A percentile compares a stretch with the other conserved stretches of the same genome.
These are phyloP conservation scores for Prosapia bicincta DNA, from an alignment of 2,888 invertebrate species.

Conservation along the genomic window DNA sequence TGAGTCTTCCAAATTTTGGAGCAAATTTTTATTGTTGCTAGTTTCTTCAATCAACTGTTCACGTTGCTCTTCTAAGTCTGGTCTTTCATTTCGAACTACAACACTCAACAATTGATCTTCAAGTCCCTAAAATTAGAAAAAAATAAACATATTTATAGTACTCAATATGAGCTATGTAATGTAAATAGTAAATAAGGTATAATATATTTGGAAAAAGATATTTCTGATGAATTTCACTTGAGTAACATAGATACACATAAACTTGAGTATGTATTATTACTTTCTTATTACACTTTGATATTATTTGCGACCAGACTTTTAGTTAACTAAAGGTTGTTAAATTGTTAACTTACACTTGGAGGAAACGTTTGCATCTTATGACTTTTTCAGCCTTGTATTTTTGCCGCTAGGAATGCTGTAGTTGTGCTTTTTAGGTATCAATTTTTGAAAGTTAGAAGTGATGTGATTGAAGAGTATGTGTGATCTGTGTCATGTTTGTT, in stretches of 20 bases:
- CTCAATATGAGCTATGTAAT: too few relatives aligned
- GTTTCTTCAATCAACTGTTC: constrained; percentile 80
- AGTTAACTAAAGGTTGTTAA: too few relatives aligned
- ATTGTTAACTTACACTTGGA: too few relatives aligned
- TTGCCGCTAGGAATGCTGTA: too few relatives aligned
- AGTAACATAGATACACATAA: background rate
- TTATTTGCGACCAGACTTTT: too few relatives aligned
- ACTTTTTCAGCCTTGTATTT: too few relatives aligned
- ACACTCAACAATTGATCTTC: constrained; percentile 90
- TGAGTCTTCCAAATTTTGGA: constrained; percentile 82
- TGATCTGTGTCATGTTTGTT: too few relatives aligned
- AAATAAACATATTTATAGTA: constrained; percentile 9
- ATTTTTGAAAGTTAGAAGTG: too few relatives aligned
- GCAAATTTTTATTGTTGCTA: constrained; percentile 77
- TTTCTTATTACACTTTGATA: too few relatives aligned
- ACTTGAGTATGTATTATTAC: background rate
- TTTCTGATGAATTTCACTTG: background rate
- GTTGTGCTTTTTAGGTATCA: too few relatives aligned
- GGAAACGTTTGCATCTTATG: too few relatives aligned
- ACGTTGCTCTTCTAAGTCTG: constrained; percentile 84
- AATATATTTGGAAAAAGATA: background rate
- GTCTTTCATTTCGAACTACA: constrained; percentile 80
- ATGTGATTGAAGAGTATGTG: too few relatives aligned
- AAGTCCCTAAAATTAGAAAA: constrained; percentile 57
- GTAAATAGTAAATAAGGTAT: background rate